phyloP scores from a whole-genome alignment of 2,797 vertebrate genomes.

The Galagoides demidoff region DNA sequence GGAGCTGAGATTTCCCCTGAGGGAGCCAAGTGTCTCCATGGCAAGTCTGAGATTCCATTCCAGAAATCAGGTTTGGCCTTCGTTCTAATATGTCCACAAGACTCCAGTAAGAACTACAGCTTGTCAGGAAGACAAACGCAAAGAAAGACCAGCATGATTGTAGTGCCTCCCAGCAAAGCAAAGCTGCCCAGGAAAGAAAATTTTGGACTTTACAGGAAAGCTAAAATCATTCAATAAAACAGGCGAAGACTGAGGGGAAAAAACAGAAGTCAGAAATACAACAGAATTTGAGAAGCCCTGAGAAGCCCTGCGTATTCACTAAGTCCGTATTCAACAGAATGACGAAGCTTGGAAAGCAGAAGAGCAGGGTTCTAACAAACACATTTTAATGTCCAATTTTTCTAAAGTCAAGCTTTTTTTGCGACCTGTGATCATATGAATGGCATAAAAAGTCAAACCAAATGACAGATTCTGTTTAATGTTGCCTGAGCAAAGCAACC shows the following conservation, averaged over 20 bases:
- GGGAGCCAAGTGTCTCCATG: constrained; percentile 58
- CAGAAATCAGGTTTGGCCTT: constrained; percentile 69
- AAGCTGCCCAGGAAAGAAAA: background rate
- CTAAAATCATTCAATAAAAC: constrained; percentile 45
- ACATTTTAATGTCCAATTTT: background rate
- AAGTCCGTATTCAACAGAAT: background rate
- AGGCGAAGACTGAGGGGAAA: background rate
- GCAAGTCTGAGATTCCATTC: constrained; percentile 56
- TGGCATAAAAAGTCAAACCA: background rate
- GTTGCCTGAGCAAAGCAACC: background rate
- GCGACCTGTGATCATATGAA: background rate
- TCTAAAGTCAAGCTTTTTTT: background rate
- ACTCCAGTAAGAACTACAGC: constrained; percentile 46
- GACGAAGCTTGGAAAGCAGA: background rate
- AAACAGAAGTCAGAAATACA: background rate
- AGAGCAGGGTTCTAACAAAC: background rate
- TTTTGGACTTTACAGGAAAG: background rate
- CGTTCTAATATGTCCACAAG: constrained; percentile 26
- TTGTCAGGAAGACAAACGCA: constrained; percentile 48
- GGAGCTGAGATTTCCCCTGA: constrained; percentile 64
- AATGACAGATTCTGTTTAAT: background rate
- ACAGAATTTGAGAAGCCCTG: background rate
- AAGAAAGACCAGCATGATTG: background rate
- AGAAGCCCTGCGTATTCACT: background rate
- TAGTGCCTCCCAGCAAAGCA: background rate